Evolutionary conservation across 2,888 invertebrate genomes (phyloP), one percentile per base, ranked within the genome.

Genomic region (Drosophila subquinaria): DNA sequence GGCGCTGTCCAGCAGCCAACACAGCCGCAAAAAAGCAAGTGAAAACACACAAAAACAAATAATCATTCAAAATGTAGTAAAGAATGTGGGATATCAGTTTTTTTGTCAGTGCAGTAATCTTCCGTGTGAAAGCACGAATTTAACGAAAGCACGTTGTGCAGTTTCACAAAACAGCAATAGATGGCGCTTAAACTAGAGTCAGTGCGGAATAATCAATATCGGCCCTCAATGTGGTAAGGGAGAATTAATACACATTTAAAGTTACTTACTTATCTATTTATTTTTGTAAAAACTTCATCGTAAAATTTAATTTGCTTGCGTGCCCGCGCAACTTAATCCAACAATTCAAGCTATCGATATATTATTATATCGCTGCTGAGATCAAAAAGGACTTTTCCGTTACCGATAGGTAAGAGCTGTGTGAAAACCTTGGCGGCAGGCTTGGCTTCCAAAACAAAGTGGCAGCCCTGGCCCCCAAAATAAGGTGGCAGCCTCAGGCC

Each of bases 1-100:
- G 42, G 48, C 36, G 62, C 48, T 76, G 59, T 61, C 62, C 75
- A 79, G 23, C 59, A 52, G 53, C 47, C 64, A 55, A 67, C 20
- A 35, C 4, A 15, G 9, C 10, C 64, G 50, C 38, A 40, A 20
- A 27, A 42, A 15, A n/a, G 10, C 17, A 42, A 42, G 10, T 17
- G 17, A 15, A 42, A 13, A n/a, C 9, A 17, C 11, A 17, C 10
- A 57, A 27, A 48, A 50, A 30, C 23, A 36, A 17, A 56, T 5
- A 6, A 52, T 9, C 6, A 43, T 27, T 45, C 9, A 8, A 10
- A 20, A 27, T 4, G n/a, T 13, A 30, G 11, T 27, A 8, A 11
- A 47, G 15, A 35, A 9, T 35, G 2, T 40, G 20, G 13, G 8
- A 20, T 13, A 17, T 20, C 4, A 10, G 10, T 23, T 48, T 73